Base-by-base conservation (phyloP, 2,888 invertebrate species). In the Cataglyphis rosenhaueri region DNA sequence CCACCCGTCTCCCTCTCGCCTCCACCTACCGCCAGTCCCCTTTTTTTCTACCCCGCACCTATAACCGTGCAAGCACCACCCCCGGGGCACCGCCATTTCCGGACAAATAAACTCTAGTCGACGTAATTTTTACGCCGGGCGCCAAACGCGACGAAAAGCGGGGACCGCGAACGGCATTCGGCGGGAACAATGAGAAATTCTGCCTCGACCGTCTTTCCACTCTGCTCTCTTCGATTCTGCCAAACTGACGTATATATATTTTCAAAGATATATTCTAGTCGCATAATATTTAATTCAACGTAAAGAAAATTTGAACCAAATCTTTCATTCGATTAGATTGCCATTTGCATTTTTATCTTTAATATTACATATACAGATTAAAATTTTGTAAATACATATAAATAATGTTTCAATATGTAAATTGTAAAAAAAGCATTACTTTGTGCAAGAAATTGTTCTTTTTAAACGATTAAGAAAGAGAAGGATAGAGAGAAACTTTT, bases 91-190 rank as follows among this genome's bases (percentile, higher is more conserved):
- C 93, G 93, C 94, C 94, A 94, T 94, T 94, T 94, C 94, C 93
- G 94, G 93, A 93, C 94, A 94, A 94, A 94, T 94, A 94, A 94
- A 94, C 94, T 94, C 95, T 97, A 97, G 94, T 97, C 96, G 86
- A 96, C 96, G 91, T 97, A 96, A 94, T 97, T 97, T 95, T 97
- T 96, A 88, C 96, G 96, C 95, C 94, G 96, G 96, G 96, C 96
- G 96, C 96, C 92, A 90, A 92, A 91, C 90, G 92, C 93, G 93
- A 93, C 93, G 93, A 93, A 93, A 94, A 93, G 91, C 92, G 92
- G 92, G 91, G 88, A 91, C 89, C 89, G 87, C 90, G 87, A 90
- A 89, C 88, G 87, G 86, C 87, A 86, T 86, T 88, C 91, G 89
- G 86, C 89, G 90, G 71, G 85, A 91, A 91, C 88, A 81, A 87